A percentile compares a stretch with the other conserved stretches of the same genome.
phyloP scores from a whole-genome alignment of 1,140 invertebrate genomes.

The Zaprionus tsacasi region DNA sequence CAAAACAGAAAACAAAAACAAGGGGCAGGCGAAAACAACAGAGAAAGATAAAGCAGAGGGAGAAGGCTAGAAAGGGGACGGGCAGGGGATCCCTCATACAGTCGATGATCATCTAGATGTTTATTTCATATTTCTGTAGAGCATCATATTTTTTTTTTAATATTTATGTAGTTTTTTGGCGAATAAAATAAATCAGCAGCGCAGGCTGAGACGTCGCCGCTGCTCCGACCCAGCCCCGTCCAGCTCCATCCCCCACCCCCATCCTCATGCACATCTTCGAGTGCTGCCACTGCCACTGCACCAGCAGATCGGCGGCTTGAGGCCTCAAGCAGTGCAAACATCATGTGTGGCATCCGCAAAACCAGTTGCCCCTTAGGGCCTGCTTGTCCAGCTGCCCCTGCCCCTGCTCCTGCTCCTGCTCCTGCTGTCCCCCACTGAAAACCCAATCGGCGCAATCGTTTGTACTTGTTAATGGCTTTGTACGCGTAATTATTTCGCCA shows the following conservation, averaged over 20 bases:
- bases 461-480: conserved; percentile 82
- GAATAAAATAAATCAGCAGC: conserved; percentile 80
- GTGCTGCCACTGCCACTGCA: too few relatives aligned
- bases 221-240: not conserved
- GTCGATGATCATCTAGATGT: conserved; percentile 48
- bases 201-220: conserved; percentile 69
- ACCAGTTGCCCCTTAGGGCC: conserved; percentile 56
- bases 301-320: conserved; percentile 5
- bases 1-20: conserved; percentile 49
- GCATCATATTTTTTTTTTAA: conserved; percentile 67
- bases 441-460: conserved; percentile 71
- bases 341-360: conserved; percentile 79
- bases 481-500: conserved; percentile 83
- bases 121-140: conserved; percentile 78
- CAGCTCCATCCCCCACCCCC: conserved; percentile 19
- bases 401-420: not conserved
- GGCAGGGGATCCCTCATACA: not conserved
- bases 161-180: conserved; percentile 80
- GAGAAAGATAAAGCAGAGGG: conserved; percentile 15
- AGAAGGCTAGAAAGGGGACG: not conserved
- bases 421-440: conserved; percentile 18
- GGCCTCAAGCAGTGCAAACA: conserved; percentile 50
- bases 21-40: conserved; percentile 44
- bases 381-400: not conserved
- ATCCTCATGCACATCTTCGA: conserved; percentile 1